These are phyloP conservation scores for Lithophane leautieri DNA, from an alignment of 2,888 invertebrate species.

Conservation along the genomic window DNA sequence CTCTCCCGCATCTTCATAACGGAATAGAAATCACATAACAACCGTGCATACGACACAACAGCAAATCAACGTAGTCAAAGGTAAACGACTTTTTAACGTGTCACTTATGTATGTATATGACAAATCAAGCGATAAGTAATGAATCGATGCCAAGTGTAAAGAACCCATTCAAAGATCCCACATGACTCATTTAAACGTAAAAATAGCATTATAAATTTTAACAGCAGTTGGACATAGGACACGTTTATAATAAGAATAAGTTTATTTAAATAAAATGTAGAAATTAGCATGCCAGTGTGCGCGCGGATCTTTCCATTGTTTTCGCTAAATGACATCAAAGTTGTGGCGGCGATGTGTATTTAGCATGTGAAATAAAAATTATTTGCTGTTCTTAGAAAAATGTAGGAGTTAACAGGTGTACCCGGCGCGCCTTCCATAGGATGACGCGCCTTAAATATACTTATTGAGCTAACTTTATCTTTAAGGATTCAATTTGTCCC, in stretches of 20 bases:
- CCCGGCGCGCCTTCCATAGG: constrained; percentile 49
- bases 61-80: constrained; percentile 68
- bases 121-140: constrained; percentile 71
- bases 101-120: constrained; percentile 65
- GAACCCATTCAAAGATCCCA: constrained; percentile 82
- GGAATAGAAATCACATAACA: constrained; percentile 80
- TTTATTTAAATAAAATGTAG: constrained; percentile 87
- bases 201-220: constrained; percentile 88
- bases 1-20: constrained; percentile 79
- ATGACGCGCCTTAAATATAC: constrained; percentile 50
- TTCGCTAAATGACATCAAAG: constrained; percentile 90
- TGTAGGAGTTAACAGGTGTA: constrained; percentile 75
- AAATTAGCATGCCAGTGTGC: constrained; percentile 85
- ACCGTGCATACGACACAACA: constrained; percentile 71
- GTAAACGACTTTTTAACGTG: constrained; percentile 82
- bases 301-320: constrained; percentile 88
- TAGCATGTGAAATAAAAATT: constrained; percentile 86
- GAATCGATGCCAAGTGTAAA: constrained; percentile 78
- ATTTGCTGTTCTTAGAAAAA: constrained; percentile 82
- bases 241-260: constrained; percentile 87
- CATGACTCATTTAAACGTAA: constrained; percentile 87
- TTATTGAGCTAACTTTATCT: constrained; percentile 49
- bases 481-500: constrained; percentile 40
- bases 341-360: constrained; percentile 85
- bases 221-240: constrained; percentile 82